Evolutionary conservation across 2,888 invertebrate species (phyloP), one percentile per base, ranked within the genome.

Genomic region (Aphrophora alni): DNA sequence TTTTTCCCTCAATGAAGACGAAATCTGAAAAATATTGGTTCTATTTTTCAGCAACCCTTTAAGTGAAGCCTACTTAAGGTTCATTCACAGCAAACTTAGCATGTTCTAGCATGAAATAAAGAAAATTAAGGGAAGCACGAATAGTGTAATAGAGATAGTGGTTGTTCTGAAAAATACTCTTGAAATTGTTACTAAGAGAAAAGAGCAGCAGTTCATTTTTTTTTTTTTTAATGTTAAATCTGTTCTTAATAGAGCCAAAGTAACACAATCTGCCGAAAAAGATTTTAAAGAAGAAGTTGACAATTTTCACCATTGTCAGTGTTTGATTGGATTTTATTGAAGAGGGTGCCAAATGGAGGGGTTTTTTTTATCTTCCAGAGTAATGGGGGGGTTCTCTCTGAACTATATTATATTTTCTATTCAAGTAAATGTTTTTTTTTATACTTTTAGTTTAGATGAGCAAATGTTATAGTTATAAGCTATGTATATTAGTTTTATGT

Each of bases 121-220:
- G n/a, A 76, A 59, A 59, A 68, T 59, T 27, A 10, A 76, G 25
- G 68, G 76, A 8, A 76, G 68, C 27, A 76, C 12, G n/a, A 76
- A 76, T 21, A 76, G 76, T 76, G 26, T 76, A 24, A 76, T 38
- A 17, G 21, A 24, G n/a, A 75, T 75, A 44, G 38, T 38, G 75
- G 75, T n/a, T 21, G 38, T 75, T 4, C 51, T 26, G 12, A n/a
- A 24, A 51, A 75, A 51, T 14, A 51, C 17, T 4, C 24, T 17
- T 25, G 44, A 51, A 51, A 33, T 27, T n/a, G 25, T 75, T 21
- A 59, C 59, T 17, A 75, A 51, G 2, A 14, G 75, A 59, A 75
- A 75, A 75, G 75, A 75, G 27, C 59, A 25, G 14, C 21, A 17
- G 24, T 44, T 75, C 8, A 24, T n/a, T n/a, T n/a, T n/a, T n/a